Evolutionary conservation across 2,797 vertebrate species (phyloP).

Genomic region (Typhlichthys subterraneus): DNA sequence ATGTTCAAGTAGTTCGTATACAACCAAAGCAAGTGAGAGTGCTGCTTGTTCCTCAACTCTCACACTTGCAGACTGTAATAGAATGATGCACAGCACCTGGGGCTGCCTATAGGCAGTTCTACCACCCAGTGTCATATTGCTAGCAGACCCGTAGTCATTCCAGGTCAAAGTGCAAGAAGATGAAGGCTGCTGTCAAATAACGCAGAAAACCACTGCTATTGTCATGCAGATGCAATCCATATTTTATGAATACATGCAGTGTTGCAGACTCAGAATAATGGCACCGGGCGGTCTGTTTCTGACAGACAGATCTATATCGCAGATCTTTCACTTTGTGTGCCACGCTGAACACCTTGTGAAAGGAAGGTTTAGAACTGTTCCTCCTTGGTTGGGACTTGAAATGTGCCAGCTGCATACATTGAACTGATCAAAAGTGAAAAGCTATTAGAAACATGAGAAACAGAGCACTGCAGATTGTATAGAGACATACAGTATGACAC

Average conservation of each 20-base stretch:
- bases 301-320: constrained; percentile 24
- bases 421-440: constrained; percentile 65
- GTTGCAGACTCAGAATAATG: constrained; percentile 40
- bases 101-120: constrained; percentile 57
- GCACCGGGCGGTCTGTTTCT: constrained; percentile 30
- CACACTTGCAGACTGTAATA: constrained; percentile 1
- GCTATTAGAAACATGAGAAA: constrained; percentile 41
- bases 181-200: constrained; percentile 5
- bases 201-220: constrained; percentile 29
- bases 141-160: constrained; percentile 42
- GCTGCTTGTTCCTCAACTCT: constrained; percentile 31
- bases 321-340: constrained; percentile 8
- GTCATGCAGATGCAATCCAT: constrained; percentile 46
- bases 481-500: not conserved
- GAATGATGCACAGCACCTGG: constrained; percentile 42
- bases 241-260: constrained; percentile 57
- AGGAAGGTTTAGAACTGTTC: constrained; percentile 36
- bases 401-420: constrained; percentile 44
- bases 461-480: constrained; percentile 34
- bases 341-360: constrained; percentile 30
- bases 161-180: constrained; percentile 42
- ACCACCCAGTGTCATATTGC: constrained; percentile 25
- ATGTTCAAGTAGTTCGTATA: constrained; percentile 1
- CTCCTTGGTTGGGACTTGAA: constrained; percentile 37
- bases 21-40: constrained; percentile 9